A percentile compares a stretch with the other conserved stretches of the same genome.
Evolutionary conservation across 2,113 vertebrate species (phyloP).

Genomic region (Rhombomys opimus): DNA sequence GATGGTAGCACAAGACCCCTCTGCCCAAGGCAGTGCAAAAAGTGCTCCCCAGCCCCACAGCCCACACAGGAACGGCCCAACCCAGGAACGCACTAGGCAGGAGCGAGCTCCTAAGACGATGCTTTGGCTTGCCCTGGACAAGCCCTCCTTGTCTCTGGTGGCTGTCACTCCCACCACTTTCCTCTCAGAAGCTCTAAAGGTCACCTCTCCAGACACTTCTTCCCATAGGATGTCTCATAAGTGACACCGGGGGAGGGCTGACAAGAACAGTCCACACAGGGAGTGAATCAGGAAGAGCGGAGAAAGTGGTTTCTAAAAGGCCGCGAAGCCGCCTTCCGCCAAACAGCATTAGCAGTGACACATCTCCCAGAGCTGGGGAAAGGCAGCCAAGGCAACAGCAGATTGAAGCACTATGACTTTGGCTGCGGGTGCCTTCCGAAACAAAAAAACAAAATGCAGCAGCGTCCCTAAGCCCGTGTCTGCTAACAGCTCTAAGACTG

Average conservation of each 20-base stretch:
- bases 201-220: not conserved
- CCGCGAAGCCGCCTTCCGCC: not conserved
- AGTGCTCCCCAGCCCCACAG: too few relatives aligned
- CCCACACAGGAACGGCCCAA: not conserved
- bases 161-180: not conserved
- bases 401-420: conserved; percentile 29
- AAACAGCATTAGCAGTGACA: not conserved
- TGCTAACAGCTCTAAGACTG: conserved; percentile 12
- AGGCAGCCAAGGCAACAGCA: not conserved
- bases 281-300: not conserved
- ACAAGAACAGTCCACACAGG: not conserved
- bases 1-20: not conserved
- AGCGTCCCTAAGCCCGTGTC: not conserved
- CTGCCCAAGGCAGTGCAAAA: not conserved
- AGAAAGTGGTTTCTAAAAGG: conserved; percentile 29
- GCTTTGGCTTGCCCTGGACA: not conserved
- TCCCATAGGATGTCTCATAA: not conserved
- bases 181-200: not conserved
- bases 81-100: not conserved
- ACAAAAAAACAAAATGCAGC: conserved; percentile 60
- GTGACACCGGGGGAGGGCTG: not conserved
- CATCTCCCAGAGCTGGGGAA: not conserved
- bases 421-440: conserved; percentile 43
- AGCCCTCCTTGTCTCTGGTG: not conserved
- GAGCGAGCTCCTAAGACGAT: accelerated